Percentiles rank a stretch among this genome's conserved stretches.
These are phyloP conservation scores for Indri indri DNA, from an alignment of 2,113 vertebrate species.

Conservation along the genomic window DNA sequence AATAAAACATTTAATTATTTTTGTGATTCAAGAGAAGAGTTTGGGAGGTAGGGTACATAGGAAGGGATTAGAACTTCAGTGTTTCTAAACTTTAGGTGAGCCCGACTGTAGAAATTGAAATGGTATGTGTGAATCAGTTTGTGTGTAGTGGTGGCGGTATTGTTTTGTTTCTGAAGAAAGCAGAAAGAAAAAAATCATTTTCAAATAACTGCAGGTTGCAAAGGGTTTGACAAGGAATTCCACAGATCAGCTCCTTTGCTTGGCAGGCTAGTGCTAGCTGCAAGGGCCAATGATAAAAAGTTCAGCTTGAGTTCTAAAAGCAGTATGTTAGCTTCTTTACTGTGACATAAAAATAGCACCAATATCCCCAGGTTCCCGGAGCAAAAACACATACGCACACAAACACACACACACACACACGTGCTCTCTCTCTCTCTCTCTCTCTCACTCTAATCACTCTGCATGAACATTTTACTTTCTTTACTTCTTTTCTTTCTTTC, in stretches of 20 bases:
- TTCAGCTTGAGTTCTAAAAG: background rate
- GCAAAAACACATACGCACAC: background rate
- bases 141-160: background rate
- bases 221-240: background rate
- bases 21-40: background rate
- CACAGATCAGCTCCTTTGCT: background rate
- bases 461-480: background rate
- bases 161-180: background rate
- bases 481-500: background rate
- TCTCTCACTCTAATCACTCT: background rate
- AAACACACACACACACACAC: background rate
- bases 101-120: background rate
- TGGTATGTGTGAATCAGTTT: background rate
- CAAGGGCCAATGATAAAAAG: background rate
- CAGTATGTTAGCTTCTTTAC: background rate
- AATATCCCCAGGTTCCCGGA: background rate
- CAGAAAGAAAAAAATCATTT: background rate
- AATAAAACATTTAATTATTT: background rate
- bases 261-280: background rate
- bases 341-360: background rate
- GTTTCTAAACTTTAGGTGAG: background rate
- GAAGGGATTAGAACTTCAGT: background rate
- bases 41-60: background rate
- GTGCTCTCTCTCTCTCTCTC: too few species aligned
- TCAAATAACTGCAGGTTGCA: background rate